Conservation (phyloP, 2,113 vertebrate species). For the Pangasianodon gigas region DNA sequence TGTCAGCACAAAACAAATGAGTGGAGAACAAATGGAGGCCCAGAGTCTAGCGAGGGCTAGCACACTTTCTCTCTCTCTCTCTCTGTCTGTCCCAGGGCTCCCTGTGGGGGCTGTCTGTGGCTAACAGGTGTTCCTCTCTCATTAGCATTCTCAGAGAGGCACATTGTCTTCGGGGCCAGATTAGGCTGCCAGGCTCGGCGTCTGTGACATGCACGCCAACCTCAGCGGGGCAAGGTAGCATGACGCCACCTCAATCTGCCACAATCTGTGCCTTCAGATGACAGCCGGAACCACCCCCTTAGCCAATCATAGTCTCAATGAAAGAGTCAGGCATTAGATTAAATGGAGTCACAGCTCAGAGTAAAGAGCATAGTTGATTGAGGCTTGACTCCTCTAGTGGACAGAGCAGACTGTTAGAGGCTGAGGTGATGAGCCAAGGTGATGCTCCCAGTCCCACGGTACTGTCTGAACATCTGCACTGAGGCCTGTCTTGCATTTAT, state of each 20-base stretch:
- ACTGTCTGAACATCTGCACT: slow-evolving; percentile 25
- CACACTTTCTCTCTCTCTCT: slow-evolving; percentile 25
- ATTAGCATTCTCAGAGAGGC: slow-evolving; percentile 52
- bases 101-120: slow-evolving; percentile 43
- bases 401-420: slow-evolving; percentile 31
- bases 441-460: slow-evolving; percentile 25
- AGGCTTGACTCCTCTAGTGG: slow-evolving; percentile 13
- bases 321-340: slow-evolving; percentile 20
- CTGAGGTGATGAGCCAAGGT: slow-evolving; percentile 34
- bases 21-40: slow-evolving; percentile 20
- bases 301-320: slow-evolving; percentile 24
- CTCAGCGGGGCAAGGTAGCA: slow-evolving; percentile 37
- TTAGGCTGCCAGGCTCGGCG: slow-evolving; percentile 45
- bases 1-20: slow-evolving; percentile 46
- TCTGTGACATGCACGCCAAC: slow-evolving; percentile 47
- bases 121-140: slow-evolving; percentile 58
- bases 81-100: slow-evolving; percentile 34
- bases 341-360: slow-evolving; percentile 3
- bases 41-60: slow-evolving; percentile 15
- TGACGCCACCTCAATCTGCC: slow-evolving; percentile 49
- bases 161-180: slow-evolving; percentile 53
- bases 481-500: slow-evolving; percentile 41
- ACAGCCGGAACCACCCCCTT: slow-evolving; percentile 43
- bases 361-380: slow-evolving; percentile 18
- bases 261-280: slow-evolving; percentile 50